phyloP scores from a whole-genome alignment of 2,888 invertebrate genomes.

The Drosophila acutilabella region DNA sequence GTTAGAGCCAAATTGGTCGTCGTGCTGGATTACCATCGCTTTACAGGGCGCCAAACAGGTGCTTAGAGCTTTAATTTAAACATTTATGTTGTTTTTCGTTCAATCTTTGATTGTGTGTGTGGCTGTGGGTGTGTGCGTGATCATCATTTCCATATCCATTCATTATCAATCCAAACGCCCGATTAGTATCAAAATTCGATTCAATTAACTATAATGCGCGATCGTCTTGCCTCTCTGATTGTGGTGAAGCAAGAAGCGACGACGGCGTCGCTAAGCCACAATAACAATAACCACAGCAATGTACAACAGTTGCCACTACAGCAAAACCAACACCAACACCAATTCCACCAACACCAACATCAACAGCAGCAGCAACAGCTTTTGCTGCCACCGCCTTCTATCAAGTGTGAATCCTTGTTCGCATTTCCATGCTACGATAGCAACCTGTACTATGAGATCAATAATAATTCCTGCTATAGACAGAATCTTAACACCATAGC shows the following conservation, averaged over 20 bases:
- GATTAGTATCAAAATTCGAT: conserved; percentile 25
- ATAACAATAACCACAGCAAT: conserved; percentile 41
- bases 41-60: conserved; percentile 83
- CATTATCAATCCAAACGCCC: conserved; percentile 3
- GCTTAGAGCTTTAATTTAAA: conserved; percentile 62
- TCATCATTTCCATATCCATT: conserved; percentile 3
- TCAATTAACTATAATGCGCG: conserved; percentile 82
- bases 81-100: conserved; percentile 11
- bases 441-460: conserved; percentile 71
- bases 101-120: conserved; percentile 32
- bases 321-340: conserved; percentile 28
- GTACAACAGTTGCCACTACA: conserved; percentile 11
- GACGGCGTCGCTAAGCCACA: conserved; percentile 42
- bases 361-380: conserved; percentile 35
- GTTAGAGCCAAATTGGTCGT: conserved; percentile 33
- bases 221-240: conserved; percentile 85
- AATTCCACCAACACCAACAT: conserved; percentile 45
- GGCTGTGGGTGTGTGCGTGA: conserved; percentile 33
- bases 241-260: conserved; percentile 85
- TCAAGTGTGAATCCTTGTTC: conserved; percentile 72
- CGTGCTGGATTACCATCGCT: conserved; percentile 84
- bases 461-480: conserved; percentile 75
- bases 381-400: conserved; percentile 37
- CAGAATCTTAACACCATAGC: conserved; percentile 62
- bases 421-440: conserved; percentile 39